Evolutionary conservation across 2,888 invertebrate genomes (phyloP), one percentile per base, ranked within the genome.

Genomic region (Meta bourneti): DNA sequence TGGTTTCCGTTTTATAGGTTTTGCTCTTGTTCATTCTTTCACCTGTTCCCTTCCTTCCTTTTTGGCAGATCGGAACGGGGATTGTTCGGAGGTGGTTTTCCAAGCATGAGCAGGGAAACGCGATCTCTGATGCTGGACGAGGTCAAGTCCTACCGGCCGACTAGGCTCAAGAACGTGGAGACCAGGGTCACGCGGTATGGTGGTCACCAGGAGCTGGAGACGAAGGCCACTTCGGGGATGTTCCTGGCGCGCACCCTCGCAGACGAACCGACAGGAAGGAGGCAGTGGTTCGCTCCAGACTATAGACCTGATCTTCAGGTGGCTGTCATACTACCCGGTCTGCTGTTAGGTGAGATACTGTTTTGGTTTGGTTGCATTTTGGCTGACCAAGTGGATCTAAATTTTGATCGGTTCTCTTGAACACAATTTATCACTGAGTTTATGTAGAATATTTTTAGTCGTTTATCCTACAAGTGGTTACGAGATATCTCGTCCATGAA

Each of bases 251-350:
- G 69, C 4, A 34, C 48, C 48, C 0, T 70, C 6, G 69, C 77
- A 4, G 81, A 93, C 7, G n/a, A 48, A 13, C 51, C 71, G 8
- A 9, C 20, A 1, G 74, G 70, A n/a, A 72, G 89, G 34, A 87
- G 85, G 13, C 69, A 89, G 48, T 93, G 93, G 89, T 93, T 89
- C 81, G 93, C 93, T 6, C 83, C 89, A 7, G 92, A 93, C 49
- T 83, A 77, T n/a, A 92, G 93, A 74, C 93, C 93, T 4, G 93
- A 93, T 61, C 91, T 93, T 13, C 93, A 93, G 85, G 93, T 93
- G 19, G 93, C 93, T 48, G 82, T 93, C 54, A 92, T 93, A 19
- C 71, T 93, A 7, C 93, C 93, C 11, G 93, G 93, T 71, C 82
- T 93, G 19, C 51, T 93, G 7, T 86, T 93, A n/a, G 93, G 93